phyloP scores from a whole-genome alignment of 2,797 vertebrate genomes.

The Hemitrygon akajei region DNA sequence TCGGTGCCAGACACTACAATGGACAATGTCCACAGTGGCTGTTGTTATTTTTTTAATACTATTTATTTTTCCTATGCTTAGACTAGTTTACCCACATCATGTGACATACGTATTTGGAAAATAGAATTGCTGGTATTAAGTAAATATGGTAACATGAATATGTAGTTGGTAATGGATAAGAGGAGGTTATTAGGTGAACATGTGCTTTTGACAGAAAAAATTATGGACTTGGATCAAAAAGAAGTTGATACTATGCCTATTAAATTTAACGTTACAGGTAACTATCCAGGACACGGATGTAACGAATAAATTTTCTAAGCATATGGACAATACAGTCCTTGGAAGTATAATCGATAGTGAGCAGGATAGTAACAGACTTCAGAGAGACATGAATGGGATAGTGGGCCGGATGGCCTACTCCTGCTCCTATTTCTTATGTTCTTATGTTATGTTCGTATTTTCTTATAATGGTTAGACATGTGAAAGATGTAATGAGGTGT shows the following conservation, averaged over 20 bases:
- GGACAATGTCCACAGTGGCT: no score
- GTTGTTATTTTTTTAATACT: no score
- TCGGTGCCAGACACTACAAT: no score
- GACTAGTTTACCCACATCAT: no score
- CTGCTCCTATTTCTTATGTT: no score
- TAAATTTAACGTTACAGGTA: not conserved
- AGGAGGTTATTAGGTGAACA: not conserved
- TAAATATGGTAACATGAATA: not conserved
- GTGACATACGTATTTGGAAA: not conserved
- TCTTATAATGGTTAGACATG: not conserved
- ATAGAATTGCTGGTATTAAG: not conserved
- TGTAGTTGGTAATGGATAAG: not conserved
- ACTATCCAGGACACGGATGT: not conserved
- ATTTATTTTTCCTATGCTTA: no score
- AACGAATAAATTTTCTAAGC: not conserved
- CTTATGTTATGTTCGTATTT: no score
- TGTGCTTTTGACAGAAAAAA: not conserved
- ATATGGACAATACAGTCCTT: not conserved
- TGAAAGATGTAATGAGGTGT: not conserved
- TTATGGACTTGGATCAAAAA: not conserved
- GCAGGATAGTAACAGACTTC: not conserved
- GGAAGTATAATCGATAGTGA: not conserved
- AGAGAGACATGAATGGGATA: not conserved
- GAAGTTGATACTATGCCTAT: not conserved
- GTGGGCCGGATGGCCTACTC: no score